Conservation (phyloP, 2,888 invertebrate genomes). For the Amaurobius ferox region DNA sequence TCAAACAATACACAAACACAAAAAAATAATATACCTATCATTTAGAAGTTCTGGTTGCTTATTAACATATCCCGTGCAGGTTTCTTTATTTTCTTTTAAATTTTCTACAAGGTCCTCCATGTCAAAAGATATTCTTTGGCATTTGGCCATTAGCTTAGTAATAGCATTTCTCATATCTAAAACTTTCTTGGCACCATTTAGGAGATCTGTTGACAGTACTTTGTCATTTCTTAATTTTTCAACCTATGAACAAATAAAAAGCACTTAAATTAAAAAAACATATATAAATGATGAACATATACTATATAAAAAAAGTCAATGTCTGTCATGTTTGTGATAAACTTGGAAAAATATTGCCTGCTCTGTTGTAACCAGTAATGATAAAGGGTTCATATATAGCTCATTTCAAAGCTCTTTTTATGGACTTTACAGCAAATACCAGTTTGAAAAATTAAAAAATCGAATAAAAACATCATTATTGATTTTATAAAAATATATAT, state of each 20-base stretch:
- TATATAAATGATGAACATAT: too few species aligned
- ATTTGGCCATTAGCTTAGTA: constrained; percentile 88
- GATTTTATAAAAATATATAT: too few species aligned
- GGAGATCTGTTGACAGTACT: constrained; percentile 85
- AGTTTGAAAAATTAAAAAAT: too few species aligned
- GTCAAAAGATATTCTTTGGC: constrained; percentile 87
- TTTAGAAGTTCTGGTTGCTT: constrained; percentile 86
- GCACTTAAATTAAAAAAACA: too few species aligned
- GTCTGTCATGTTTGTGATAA: too few species aligned
- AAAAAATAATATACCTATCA: constrained; percentile 80
- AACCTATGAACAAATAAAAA: constrained; percentile 74
- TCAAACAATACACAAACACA: background rate
- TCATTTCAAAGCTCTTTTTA: too few species aligned
- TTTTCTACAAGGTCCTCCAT: constrained; percentile 86
- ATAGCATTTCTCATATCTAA: constrained; percentile 85
- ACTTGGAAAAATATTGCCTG: too few species aligned
- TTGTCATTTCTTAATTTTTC: constrained; percentile 84
- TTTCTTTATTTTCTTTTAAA: constrained; percentile 78
- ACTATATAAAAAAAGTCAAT: too few species aligned
- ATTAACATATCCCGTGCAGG: constrained; percentile 75
- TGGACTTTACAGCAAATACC: too few species aligned
- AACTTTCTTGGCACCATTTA: constrained; percentile 86
- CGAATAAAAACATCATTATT: too few species aligned
- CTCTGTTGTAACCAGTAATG: too few species aligned
- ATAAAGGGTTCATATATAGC: too few species aligned